Percentiles rank a stretch among this genome's conserved stretches.
These are phyloP conservation scores for Paracyclopina nana DNA, from an alignment of 1,140 invertebrate species.

Conservation along the genomic window DNA sequence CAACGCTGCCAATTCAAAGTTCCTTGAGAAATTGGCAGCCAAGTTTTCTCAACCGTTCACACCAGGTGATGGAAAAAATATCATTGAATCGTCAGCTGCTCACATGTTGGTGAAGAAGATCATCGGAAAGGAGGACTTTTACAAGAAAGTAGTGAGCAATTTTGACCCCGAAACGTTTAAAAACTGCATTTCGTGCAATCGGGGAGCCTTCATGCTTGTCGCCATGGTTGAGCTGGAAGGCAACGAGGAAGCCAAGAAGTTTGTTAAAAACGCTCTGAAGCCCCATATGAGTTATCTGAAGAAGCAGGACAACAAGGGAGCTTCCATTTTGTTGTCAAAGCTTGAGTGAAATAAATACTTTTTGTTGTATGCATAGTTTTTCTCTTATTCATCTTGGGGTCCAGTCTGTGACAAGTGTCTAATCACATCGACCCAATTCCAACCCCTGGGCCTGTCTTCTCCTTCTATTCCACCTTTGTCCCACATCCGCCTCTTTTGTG, in stretches of 20 bases:
- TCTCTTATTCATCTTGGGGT: conserved; percentile 8
- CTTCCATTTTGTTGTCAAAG: not conserved
- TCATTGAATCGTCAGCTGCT: not conserved
- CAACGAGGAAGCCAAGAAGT: not conserved
- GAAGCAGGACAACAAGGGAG: not conserved
- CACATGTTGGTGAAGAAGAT: not conserved
- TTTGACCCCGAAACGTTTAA: too few species aligned
- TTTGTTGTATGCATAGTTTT: not conserved
- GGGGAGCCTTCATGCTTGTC: not conserved
- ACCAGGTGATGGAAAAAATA: not conserved
- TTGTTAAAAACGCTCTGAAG: not conserved
- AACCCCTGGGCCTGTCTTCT: conserved; percentile 55
- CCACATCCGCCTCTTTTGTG: conserved; percentile 73
- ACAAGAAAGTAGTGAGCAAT: too few species aligned
- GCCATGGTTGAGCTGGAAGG: not conserved
- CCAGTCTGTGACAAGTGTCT: conserved; percentile 81
- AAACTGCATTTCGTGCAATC: too few species aligned
- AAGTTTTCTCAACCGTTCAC: not conserved
- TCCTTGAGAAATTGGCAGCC: too few species aligned
- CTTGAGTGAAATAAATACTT: not conserved
- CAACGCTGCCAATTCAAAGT: too few species aligned
- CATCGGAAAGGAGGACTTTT: not conserved
- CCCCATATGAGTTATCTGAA: not conserved
- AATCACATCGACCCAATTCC: conserved; percentile 83
- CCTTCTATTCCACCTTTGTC: conserved; percentile 38